A percentile compares a stretch with the other conserved stretches of the same genome.
These are phyloP conservation scores for Nesometra sesokonis DNA, from an alignment of 35 echinoderm and acorn worm species.

Conservation along the genomic window DNA sequence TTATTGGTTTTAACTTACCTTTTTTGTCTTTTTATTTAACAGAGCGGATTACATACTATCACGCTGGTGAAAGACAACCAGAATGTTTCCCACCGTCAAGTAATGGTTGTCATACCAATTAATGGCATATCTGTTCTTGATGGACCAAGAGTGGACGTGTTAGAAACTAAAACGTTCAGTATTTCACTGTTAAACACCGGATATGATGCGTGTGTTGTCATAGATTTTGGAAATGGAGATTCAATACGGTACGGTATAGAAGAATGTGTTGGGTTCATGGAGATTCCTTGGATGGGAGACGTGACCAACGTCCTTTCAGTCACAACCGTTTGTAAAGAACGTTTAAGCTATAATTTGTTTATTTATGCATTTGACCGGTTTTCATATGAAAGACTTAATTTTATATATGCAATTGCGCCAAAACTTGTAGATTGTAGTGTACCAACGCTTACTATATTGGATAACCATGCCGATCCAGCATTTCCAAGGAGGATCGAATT, in stretches of 20 bases:
- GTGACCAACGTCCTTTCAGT: not conserved
- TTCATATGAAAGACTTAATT: not conserved
- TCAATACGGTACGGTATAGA: not conserved
- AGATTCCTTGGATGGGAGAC: not conserved
- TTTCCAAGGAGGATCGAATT: not conserved
- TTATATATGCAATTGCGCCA: not conserved
- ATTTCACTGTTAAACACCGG: not conserved
- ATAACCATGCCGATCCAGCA: not conserved
- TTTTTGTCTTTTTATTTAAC: no score
- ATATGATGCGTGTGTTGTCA: not conserved
- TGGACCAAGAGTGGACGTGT: not conserved
- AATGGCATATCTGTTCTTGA: not conserved
- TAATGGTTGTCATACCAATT: not conserved
- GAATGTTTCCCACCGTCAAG: no score
- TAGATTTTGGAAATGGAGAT: not conserved
- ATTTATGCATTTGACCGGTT: not conserved
- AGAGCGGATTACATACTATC: no score
- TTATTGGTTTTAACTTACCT: no score
- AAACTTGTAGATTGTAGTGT: not conserved
- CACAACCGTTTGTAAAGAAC: not conserved
- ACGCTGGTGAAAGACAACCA: no score
- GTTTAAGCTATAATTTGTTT: not conserved
- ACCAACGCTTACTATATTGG: not conserved
- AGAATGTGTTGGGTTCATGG: not conserved
- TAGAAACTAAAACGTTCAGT: not conserved